Conservation (phyloP, 2,113 vertebrate genomes). For the Cephalopterus ornatus region DNA sequence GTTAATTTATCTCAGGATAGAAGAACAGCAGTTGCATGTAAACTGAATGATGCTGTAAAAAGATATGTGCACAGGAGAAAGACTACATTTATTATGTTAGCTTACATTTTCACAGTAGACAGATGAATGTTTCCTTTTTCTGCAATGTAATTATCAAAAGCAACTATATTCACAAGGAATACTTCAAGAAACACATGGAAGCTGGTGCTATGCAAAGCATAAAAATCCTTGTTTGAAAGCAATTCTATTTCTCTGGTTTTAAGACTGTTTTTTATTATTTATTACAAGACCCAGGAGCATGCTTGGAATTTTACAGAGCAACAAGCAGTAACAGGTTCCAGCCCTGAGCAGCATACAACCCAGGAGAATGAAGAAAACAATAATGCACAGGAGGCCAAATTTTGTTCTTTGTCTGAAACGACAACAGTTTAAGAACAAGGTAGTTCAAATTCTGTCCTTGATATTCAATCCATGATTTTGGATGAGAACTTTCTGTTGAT, state of each 20-base stretch:
- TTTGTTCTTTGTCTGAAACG: not conserved
- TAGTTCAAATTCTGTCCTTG: not conserved
- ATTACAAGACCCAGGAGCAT: not conserved
- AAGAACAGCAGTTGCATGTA: not conserved
- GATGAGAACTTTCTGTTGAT: not conserved
- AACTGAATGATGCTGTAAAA: not conserved
- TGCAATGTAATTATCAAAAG: constrained; percentile 2
- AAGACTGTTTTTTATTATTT: not conserved
- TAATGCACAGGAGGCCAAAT: not conserved
- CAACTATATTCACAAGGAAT: not conserved
- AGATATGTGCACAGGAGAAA: not conserved
- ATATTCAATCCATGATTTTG: not conserved
- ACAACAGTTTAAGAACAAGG: not conserved
- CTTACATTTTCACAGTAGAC: not conserved
- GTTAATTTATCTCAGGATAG: constrained; percentile 18
- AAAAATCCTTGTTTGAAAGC: not conserved
- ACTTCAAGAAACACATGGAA: not conserved
- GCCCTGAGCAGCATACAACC: not conserved
- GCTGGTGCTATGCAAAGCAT: not conserved
- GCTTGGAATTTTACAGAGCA: not conserved
- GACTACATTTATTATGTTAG: not conserved
- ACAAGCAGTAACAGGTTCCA: not conserved
- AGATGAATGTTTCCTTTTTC: not conserved
- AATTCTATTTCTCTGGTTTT: not conserved
- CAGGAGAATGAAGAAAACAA: not conserved